Base-by-base conservation (phyloP, 2,888 invertebrate genomes). In the Melanostoma mellinum region DNA sequence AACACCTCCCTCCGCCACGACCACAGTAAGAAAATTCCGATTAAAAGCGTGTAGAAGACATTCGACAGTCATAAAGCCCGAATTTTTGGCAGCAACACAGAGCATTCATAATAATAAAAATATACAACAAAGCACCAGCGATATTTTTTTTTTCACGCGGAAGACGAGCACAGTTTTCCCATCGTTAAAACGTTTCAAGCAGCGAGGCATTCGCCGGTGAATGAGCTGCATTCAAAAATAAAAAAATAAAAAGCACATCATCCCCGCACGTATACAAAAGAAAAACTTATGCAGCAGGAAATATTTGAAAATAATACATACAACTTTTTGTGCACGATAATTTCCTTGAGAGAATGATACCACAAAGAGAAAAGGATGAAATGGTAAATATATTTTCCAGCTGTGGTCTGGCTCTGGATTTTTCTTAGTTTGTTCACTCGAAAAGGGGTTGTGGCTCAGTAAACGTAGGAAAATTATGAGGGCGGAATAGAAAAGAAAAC, bases 311-410 rank as follows among this genome's bases (percentile, higher is more conserved):
- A 44, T 50, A 32, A 33, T 44, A 52, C 40, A 40, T 55, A 56
- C 6, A 8, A 4, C 6, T 35, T 50, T 50, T 20, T 20, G 20
- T 46, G 63, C 52, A 53, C 42, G 52, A 58, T 44, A 58, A 53
- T 67, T 71, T 76, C 60, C 53, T 71, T 60, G 6, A 52, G 38
- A 60, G 40, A 71, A 65, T 35, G 9, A 40, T 63, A 38, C 38
- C 38, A 6, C 36, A 40, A 30, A 33, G 40, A 55, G 38, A 44
- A 44, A 33, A 71, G 63, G 75, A 69, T 58, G 69, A 71, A 65
- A 44, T 63, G 69, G 53, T 71, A 76, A 80, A 81, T 76, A 65
- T 69, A 75, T 69, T 69, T 75, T 71, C 40, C 58, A 55, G 71
- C 76, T 76, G 71, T 10, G 48, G 63, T 30, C 60, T 63, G 52